phyloP scores from a whole-genome alignment of 2,113 vertebrate species.

The Passer domesticus region DNA sequence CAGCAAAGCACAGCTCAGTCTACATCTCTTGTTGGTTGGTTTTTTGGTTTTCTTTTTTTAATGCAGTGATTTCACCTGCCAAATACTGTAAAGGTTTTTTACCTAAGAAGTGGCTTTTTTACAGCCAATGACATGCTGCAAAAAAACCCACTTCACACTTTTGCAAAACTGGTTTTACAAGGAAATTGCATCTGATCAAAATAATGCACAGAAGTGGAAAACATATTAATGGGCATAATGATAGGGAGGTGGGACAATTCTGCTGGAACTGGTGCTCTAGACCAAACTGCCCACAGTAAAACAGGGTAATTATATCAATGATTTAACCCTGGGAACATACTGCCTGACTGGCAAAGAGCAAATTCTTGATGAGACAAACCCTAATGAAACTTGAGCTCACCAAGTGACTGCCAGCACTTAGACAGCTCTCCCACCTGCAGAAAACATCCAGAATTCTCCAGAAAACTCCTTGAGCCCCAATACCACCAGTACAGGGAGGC shows the following conservation, averaged over 20 bases:
- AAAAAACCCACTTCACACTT: background rate
- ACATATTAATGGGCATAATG: background rate
- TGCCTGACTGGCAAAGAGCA: background rate
- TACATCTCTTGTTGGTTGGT: background rate
- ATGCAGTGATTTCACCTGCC: background rate
- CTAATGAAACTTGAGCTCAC: background rate
- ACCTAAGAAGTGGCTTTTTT: background rate
- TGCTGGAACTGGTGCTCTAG: background rate
- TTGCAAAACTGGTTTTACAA: background rate
- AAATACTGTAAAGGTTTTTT: background rate
- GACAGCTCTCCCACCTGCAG: background rate
- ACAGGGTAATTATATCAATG: background rate
- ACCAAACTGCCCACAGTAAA: background rate
- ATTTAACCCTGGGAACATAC: background rate
- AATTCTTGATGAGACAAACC: background rate
- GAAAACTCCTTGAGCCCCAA: background rate
- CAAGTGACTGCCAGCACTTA: background rate
- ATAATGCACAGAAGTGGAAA: background rate
- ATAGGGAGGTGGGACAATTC: background rate
- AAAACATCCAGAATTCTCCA: background rate
- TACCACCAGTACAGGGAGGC: accelerated
- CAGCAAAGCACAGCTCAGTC: background rate
- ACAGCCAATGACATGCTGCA: background rate
- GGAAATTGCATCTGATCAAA: background rate
- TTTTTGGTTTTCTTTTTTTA: background rate